phyloP scores from a whole-genome alignment of 1,140 invertebrate genomes.

The Arctopsyche grandis region DNA sequence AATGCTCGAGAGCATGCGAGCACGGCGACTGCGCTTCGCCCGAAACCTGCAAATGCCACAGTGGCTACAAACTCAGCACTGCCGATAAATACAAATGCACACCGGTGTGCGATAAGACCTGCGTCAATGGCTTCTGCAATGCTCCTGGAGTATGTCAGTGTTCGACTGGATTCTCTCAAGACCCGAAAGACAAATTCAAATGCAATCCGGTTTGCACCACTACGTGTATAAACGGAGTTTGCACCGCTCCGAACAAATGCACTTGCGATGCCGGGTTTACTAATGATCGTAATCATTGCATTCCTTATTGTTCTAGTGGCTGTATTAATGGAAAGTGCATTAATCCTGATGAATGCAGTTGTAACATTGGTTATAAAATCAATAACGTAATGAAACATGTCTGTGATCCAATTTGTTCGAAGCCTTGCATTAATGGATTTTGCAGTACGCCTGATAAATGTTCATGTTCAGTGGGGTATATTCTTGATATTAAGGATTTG shows the following conservation, averaged over 20 bases:
- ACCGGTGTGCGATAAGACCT: slow-evolving; percentile 51
- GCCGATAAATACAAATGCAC: slow-evolving; percentile 53
- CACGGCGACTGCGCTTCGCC: slow-evolving; percentile 40
- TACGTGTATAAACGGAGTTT: slow-evolving; percentile 64
- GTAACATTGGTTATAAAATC: slow-evolving; percentile 47
- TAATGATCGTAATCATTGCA: slow-evolving; percentile 55
- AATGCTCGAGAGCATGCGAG: slow-evolving; percentile 36
- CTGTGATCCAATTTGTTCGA: slow-evolving; percentile 61
- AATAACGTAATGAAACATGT: slow-evolving; percentile 47
- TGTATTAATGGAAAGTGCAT: slow-evolving; percentile 56
- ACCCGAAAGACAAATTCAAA: slow-evolving; percentile 53
- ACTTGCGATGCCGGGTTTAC: slow-evolving; percentile 58
- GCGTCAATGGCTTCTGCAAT: slow-evolving; percentile 64
- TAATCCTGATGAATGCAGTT: slow-evolving; percentile 55
- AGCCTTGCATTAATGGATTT: slow-evolving; percentile 62
- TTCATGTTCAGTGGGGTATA: slow-evolving; percentile 68
- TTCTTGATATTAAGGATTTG: slow-evolving; percentile 55
- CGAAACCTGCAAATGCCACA: slow-evolving; percentile 6
- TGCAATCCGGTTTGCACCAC: slow-evolving; percentile 62
- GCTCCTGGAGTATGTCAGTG: slow-evolving; percentile 67
- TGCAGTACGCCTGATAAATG: slow-evolving; percentile 65
- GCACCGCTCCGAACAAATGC: slow-evolving; percentile 65
- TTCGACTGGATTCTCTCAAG: slow-evolving; percentile 62
- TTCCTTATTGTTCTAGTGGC: slow-evolving; percentile 52
- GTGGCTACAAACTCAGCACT: neutral